phyloP scores from a whole-genome alignment of 2,888 invertebrate genomes.

The Strigamia maritima region DNA sequence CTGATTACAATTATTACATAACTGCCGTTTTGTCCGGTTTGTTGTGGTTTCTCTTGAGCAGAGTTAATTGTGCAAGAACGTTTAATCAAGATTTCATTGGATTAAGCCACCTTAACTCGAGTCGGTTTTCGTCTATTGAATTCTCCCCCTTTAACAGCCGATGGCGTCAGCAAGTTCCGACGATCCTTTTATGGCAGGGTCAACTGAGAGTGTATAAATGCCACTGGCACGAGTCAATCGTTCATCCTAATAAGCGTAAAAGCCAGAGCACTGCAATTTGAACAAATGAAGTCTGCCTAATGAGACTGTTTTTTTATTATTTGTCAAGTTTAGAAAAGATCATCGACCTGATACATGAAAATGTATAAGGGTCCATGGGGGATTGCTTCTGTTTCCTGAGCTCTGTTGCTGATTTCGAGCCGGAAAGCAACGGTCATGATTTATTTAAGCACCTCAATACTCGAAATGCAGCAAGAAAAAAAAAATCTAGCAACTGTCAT shows the following conservation, averaged over 20 bases:
- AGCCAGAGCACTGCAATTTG: neutral
- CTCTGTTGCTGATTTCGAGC: neutral
- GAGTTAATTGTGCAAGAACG: neutral
- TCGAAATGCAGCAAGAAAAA: neutral
- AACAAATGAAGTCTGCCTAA: neutral
- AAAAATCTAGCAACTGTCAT: neutral
- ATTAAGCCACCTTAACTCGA: neutral
- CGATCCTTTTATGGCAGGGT: neutral
- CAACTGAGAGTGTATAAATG: neutral
- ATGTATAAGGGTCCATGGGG: neutral
- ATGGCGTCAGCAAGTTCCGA: neutral
- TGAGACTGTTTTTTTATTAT: neutral
- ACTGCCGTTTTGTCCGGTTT: neutral
- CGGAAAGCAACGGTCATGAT: constrained; percentile 23
- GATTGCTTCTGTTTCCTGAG: constrained; percentile 7
- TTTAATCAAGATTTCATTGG: constrained; percentile 4
- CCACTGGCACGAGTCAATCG: neutral
- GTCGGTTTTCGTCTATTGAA: neutral
- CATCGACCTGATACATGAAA: neutral
- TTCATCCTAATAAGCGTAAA: neutral
- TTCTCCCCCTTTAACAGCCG: neutral
- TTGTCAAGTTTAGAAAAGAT: neutral
- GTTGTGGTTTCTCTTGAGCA: neutral
- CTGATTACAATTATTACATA: neutral
- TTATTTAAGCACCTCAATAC: constrained; percentile 27